Evolutionary conservation across 2,113 vertebrate species (phyloP), one percentile per base, ranked within the genome.

Genomic region (Xenopus borealis): DNA sequence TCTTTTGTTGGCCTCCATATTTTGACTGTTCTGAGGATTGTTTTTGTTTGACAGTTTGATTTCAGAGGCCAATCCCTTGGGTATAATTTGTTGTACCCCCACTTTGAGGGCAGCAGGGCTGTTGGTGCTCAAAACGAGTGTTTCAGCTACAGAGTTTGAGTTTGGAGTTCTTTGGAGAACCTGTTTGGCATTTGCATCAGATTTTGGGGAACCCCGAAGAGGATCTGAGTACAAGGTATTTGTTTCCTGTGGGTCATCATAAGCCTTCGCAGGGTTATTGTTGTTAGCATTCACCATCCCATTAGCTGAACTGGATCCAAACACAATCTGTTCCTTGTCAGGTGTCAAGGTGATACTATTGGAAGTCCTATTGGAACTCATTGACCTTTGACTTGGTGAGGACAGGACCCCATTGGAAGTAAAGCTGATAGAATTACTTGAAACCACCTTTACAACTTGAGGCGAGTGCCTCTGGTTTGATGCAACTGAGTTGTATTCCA

Each of bases 71-170:
- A 98, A 73, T 7, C 87, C 81, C 79, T 86, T 92, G 19, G 96
- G 96, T 20, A 98, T 97, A 64, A 98, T 90, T 85, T 98, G 96
- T 79, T 95, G 95, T 62, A 88, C 94, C 58, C 96, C 96, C 84
- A 92, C 90, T 75, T 95, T 96, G 55, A 89, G 87, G 0, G 96
- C 94, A 0, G 87, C 94, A 0, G 88, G 84, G 76, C 96, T 97
- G 81, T 95, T 20, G 2, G 96, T 96, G 82, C 97, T 98, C 78
- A 96, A 83, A 45, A 95, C 79, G 10, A 95, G 80, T 6, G 59
- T 62, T 10, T 92, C 89, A 0, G 14, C 3, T 44, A 71, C 65
- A 61, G 70, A 82, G 0, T 55, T 88, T 85, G 17, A 86, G 57
- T 33, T 78, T 0, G 85, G 71, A 50, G 86, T 83, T 53, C 86